These are phyloP conservation scores for Spea multiplicata DNA, from an alignment of 2,113 vertebrate genomes.

Conservation along the genomic window DNA sequence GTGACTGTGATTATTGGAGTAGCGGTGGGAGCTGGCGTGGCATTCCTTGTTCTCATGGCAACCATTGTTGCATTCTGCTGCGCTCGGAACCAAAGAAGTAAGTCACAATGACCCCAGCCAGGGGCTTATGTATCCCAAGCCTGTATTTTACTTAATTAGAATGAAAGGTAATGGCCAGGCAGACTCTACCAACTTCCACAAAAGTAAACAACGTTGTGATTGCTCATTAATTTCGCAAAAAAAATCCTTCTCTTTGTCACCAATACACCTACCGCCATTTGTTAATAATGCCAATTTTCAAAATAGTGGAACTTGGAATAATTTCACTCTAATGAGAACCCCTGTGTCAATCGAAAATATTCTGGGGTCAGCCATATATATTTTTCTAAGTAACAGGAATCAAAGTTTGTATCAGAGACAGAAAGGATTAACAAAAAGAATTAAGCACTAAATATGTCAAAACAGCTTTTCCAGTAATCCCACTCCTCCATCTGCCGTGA, in stretches of 20 bases:
- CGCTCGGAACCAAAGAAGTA: slow-evolving; percentile 97
- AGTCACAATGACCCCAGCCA: slow-evolving; percentile 45
- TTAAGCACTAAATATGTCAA: too few species aligned
- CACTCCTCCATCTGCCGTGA: too few species aligned
- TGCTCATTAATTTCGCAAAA: background rate
- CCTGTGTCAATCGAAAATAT: background rate
- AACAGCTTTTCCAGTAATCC: too few species aligned
- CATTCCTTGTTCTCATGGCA: slow-evolving; percentile 92
- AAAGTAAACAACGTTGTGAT: background rate
- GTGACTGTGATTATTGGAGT: slow-evolving; percentile 97
- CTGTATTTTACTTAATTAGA: background rate
- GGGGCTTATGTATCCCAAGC: background rate
- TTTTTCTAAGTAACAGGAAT: background rate
- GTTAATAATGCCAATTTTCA: background rate
- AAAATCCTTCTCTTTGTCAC: background rate
- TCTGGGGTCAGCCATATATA: background rate
- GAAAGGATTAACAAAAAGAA: background rate
- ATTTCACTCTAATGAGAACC: background rate
- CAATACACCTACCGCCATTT: background rate
- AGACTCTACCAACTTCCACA: background rate
- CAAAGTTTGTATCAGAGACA: background rate
- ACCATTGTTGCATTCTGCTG: slow-evolving; percentile 98
- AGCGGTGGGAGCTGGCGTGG: slow-evolving; percentile 93
- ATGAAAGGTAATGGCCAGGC: background rate
- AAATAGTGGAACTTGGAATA: background rate